Percentiles rank a stretch among this genome's conserved stretches.
Evolutionary conservation across 2,888 invertebrate species (phyloP).

Genomic region (Spialia ferax): DNA sequence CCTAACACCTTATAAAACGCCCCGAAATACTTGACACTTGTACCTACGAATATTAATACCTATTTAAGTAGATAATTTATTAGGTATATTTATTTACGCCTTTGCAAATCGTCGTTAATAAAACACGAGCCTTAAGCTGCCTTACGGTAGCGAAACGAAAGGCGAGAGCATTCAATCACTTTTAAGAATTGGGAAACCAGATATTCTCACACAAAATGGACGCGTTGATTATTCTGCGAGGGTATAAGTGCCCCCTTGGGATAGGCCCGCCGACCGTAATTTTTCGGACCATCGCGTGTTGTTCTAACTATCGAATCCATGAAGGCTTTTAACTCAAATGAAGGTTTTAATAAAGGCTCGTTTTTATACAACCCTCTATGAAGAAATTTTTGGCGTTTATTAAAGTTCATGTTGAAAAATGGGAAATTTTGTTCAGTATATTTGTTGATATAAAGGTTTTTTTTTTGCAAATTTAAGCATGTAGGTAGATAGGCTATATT

Average conservation of each 20-base stretch:
- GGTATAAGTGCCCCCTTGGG: slow-evolving; percentile 42
- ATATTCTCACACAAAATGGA: slow-evolving; percentile 54
- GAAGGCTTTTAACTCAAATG: slow-evolving; percentile 23
- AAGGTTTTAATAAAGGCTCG: not conserved
- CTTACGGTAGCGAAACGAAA: slow-evolving; percentile 59
- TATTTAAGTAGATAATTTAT: too few relatives aligned
- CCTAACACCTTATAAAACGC: not conserved
- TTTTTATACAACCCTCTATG: not conserved
- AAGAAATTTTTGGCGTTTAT: not conserved
- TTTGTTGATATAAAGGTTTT: not conserved
- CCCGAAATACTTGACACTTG: too few relatives aligned
- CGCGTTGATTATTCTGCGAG: slow-evolving; percentile 44
- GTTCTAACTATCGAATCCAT: slow-evolving; percentile 24
- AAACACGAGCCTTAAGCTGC: slow-evolving; percentile 41
- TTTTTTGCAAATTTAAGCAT: too few relatives aligned
- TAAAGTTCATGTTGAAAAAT: not conserved
- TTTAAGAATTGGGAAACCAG: slow-evolving; percentile 48
- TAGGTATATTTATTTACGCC: too few relatives aligned
- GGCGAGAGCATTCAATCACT: slow-evolving; percentile 68
- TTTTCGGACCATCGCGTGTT: slow-evolving; percentile 31
- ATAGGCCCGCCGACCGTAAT: slow-evolving; percentile 20
- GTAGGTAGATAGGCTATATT: too few relatives aligned
- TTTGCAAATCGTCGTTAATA: not conserved
- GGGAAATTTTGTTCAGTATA: not conserved
- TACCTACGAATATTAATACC: too few relatives aligned